Evolutionary conservation across 1,140 invertebrate genomes (phyloP), one percentile per base, ranked within the genome.

Genomic region (Dendrolimus punctatus): DNA sequence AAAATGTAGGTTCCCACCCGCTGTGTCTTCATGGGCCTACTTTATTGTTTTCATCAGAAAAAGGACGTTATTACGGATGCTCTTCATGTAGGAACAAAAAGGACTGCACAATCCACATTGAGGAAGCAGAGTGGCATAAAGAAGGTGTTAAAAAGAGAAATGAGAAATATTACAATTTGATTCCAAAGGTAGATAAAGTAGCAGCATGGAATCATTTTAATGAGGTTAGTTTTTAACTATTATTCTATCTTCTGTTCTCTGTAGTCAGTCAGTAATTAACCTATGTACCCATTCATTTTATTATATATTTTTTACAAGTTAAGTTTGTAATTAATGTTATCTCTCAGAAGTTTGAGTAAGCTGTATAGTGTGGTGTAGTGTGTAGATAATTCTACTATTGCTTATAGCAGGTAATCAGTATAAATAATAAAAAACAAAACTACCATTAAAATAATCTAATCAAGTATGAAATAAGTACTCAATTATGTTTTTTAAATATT

Each of bases 81-180:
- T 92, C 95, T 2, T 94, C 93, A 4, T 95, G 92, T 68, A 89
- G 95, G 55, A 91, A 95, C 67, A 95, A 94, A 74, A 95, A 94
- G 71, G 80, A 92, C 1, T 96, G 95, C 67, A 85, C 87, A 5
- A 92, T 95, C 74, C 91, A 90, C 60, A 78, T 91, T 8, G 87
- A 90, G 46, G 83, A 90, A 67, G 88, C 89, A 43, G 85, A 91
- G 52, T 78, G 85, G 69, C 42, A 82, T 40, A 81, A 79, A 43
- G 88, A 89, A 61, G 67, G 57, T 49, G 75, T 86, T 2, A 71
- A 56, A 60, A 83, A 85, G 62, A 76, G 88, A 44, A 80, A 89
- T 59, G 68, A 80, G 57, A 78, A 81, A 43, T 90, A 89, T 80
- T 80, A 88, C 53, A 67, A 68, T 40, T 71, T 90, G 51, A 87